phyloP scores from a whole-genome alignment of 2,113 vertebrate genomes.

The Phalacrocorax aristotelis region DNA sequence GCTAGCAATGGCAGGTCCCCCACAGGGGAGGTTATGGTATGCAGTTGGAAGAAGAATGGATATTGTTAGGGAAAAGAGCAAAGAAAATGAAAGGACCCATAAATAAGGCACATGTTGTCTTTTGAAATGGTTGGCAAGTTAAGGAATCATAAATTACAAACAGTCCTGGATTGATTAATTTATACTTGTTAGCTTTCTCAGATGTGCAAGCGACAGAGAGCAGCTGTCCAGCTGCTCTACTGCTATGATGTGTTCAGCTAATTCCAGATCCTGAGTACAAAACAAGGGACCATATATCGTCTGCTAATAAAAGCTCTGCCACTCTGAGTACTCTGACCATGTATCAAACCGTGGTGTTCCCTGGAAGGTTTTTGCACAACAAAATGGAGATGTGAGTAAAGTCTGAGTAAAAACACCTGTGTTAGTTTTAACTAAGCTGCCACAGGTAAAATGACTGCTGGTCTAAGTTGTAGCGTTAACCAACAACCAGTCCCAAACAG shows the following conservation, averaged over 20 bases:
- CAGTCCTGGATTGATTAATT: background rate
- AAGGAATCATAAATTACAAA: background rate
- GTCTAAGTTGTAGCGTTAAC: background rate
- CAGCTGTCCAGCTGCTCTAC: background rate
- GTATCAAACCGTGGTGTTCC: background rate
- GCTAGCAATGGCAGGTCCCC: background rate
- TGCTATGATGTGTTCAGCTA: background rate
- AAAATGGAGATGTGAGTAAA: background rate
- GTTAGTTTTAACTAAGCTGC: background rate
- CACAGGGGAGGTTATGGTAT: background rate
- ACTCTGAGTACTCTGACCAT: background rate
- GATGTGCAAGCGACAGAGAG: background rate
- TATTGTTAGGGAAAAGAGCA: background rate
- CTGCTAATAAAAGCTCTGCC: background rate
- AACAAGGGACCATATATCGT: background rate
- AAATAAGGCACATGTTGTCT: background rate
- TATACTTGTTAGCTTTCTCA: background rate
- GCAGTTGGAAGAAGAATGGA: background rate
- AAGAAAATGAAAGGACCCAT: background rate
- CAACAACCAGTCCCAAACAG: background rate
- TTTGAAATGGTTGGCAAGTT: background rate
- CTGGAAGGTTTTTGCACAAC: background rate
- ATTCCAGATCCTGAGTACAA: background rate
- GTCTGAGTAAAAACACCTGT: accelerated
- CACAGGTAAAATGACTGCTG: background rate